phyloP scores from a whole-genome alignment of 2,797 vertebrate species.

The Loriculus beryllinus region DNA sequence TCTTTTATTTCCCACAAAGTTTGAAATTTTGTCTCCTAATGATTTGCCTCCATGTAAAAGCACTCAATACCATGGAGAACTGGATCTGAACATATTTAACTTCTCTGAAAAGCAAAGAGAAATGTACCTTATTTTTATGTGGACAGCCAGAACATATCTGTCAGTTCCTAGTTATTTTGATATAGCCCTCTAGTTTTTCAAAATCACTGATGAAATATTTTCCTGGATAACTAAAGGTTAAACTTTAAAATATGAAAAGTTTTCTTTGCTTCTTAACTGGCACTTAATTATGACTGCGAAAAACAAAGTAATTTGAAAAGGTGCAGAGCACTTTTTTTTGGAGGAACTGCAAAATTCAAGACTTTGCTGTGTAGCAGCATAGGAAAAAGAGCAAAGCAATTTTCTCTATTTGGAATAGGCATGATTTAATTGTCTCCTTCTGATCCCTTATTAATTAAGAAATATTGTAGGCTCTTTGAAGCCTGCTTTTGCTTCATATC shows the following conservation, averaged over 20 bases:
- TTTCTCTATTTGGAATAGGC: background rate
- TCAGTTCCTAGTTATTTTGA: background rate
- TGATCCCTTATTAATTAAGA: slow-evolving; percentile 54
- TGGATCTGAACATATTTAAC: background rate
- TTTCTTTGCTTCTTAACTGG: background rate
- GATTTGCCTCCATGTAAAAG: background rate
- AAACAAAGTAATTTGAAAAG: background rate
- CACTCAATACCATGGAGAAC: background rate
- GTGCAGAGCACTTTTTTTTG: rapidly evolving
- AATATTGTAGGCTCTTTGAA: slow-evolving; percentile 32
- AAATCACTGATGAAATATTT: background rate
- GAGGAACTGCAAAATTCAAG: background rate
- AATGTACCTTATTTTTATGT: background rate
- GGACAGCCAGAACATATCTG: background rate
- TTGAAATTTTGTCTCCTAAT: background rate
- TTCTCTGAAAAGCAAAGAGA: background rate
- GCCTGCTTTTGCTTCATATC: background rate
- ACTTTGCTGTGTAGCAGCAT: background rate
- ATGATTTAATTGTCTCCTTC: slow-evolving; percentile 42
- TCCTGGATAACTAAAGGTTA: background rate
- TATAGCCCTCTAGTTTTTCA: background rate
- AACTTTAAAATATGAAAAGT: background rate
- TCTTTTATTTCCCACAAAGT: background rate
- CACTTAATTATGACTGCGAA: background rate
- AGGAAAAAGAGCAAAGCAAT: slow-evolving; percentile 18